Evolutionary conservation across 2,113 vertebrate species (phyloP).

Genomic region (Morone saxatilis): DNA sequence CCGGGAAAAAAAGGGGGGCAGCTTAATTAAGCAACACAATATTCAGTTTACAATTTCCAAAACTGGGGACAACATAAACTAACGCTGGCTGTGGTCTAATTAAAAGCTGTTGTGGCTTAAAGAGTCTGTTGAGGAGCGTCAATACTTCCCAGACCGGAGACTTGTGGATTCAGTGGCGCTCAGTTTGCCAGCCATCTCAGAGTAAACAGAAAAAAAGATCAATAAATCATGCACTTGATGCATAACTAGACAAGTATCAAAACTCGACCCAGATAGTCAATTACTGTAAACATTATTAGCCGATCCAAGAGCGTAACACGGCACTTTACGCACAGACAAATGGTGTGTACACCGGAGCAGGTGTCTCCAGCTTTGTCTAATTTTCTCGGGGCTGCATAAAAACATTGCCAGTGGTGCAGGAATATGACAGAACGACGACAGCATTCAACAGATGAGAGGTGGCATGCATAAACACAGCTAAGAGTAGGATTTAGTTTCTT

Average conservation of each 20-base stretch:
- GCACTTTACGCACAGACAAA: conserved; percentile 36
- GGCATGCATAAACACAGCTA: conserved; percentile 43
- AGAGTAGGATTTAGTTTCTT: not conserved
- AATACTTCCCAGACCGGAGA: conserved; percentile 55
- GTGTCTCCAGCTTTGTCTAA: conserved; percentile 35
- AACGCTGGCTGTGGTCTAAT: conserved; percentile 6
- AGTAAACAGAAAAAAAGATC: conserved; percentile 17
- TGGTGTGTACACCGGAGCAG: conserved; percentile 31
- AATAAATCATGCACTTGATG: conserved; percentile 36
- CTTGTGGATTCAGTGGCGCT: conserved; percentile 68
- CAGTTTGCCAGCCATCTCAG: conserved; percentile 28
- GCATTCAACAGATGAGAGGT: conserved; percentile 75
- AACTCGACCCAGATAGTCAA: conserved; percentile 18
- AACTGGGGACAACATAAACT: conserved; percentile 5
- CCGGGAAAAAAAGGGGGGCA: not conserved
- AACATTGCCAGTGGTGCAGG: conserved; percentile 56
- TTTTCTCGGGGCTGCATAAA: conserved; percentile 32
- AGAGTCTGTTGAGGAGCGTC: conserved; percentile 12
- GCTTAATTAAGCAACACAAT: conserved; percentile 29
- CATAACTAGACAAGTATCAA: conserved; percentile 28
- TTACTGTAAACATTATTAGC: not conserved
- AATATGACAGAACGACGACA: conserved; percentile 18
- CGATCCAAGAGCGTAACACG: not conserved
- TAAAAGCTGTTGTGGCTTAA: conserved; percentile 33
- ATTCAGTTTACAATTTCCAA: not conserved